These are phyloP conservation scores for Nannobrachium achirus DNA, from an alignment of 2,113 vertebrate genomes.

Conservation along the genomic window DNA sequence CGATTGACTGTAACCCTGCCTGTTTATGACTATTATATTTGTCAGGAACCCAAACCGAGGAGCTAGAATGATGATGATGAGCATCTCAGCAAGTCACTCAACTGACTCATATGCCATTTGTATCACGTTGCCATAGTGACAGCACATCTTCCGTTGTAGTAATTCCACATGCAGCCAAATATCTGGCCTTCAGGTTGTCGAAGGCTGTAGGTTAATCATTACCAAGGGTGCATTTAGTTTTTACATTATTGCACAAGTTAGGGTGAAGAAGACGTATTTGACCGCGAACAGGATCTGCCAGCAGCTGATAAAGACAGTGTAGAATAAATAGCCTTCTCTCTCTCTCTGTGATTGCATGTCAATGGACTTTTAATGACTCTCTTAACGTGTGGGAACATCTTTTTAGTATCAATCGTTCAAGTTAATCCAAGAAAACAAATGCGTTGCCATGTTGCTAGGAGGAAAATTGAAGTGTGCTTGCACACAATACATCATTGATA, in stretches of 20 bases:
- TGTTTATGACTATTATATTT: slow-evolving; percentile 33
- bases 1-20: slow-evolving; percentile 19
- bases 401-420: slow-evolving; percentile 19
- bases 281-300: slow-evolving; percentile 1
- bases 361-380: slow-evolving; percentile 27
- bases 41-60: slow-evolving; percentile 10
- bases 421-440: slow-evolving; percentile 2
- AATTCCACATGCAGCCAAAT: neutral
- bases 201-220: slow-evolving; percentile 10
- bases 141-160: slow-evolving; percentile 16
- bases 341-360: slow-evolving; percentile 3
- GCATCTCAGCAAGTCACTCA: slow-evolving; percentile 13
- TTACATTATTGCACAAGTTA: slow-evolving; percentile 15
- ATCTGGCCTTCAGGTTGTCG: slow-evolving; percentile 7
- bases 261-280: slow-evolving; percentile 17
- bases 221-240: slow-evolving; percentile 10
- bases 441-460: neutral
- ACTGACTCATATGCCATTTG: slow-evolving; percentile 46
- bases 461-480: slow-evolving; percentile 8
- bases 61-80: slow-evolving; percentile 26
- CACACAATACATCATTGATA: slow-evolving; percentile 20
- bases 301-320: slow-evolving; percentile 18
- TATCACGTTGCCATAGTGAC: slow-evolving; percentile 35
- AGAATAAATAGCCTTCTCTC: slow-evolving; percentile 20
- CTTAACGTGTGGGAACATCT: neutral